phyloP scores from a whole-genome alignment of 2,888 invertebrate species.

The Synergus japonicus region DNA sequence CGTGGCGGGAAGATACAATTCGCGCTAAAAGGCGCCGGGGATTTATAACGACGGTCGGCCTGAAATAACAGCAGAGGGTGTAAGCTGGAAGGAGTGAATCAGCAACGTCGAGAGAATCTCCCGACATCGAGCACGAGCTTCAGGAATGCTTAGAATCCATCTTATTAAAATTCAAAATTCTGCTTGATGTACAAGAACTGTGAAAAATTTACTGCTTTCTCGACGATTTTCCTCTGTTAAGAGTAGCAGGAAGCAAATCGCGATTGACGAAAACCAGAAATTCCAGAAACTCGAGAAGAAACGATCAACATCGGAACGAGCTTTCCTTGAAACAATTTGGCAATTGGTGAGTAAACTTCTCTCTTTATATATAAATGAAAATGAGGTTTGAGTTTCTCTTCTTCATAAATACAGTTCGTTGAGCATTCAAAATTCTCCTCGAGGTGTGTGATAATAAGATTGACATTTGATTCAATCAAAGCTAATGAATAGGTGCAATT shows the following conservation, averaged over 20 bases:
- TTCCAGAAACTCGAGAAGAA: slow-evolving; percentile 50
- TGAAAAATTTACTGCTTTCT: neutral
- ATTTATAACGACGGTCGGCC: slow-evolving; percentile 59
- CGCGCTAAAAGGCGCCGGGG: slow-evolving; percentile 49
- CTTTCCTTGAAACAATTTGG: slow-evolving; percentile 58
- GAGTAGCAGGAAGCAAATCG: neutral
- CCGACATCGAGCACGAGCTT: slow-evolving; percentile 58
- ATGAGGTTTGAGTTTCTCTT: neutral
- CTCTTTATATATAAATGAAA: neutral
- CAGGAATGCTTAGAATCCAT: slow-evolving; percentile 28
- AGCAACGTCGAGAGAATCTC: slow-evolving; percentile 56
- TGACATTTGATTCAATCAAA: slow-evolving; percentile 1
- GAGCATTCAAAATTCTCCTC: slow-evolving; percentile 3
- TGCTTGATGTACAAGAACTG: neutral
- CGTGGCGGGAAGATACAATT: slow-evolving; percentile 48
- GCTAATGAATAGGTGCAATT: neutral
- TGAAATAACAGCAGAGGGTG: slow-evolving; percentile 66
- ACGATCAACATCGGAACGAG: slow-evolving; percentile 45
- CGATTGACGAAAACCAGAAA: slow-evolving; percentile 64
- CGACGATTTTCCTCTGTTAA: neutral
- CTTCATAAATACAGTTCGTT: neutral
- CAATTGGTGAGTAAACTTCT: slow-evolving; percentile 56
- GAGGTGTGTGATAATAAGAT: neutral
- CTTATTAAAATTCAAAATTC: neutral
- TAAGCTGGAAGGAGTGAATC: slow-evolving; percentile 59